These are phyloP conservation scores for Agelas oroides DNA, from an alignment of 37 sponge, comb jelly and placozoan genomes.

Conservation along the genomic window DNA sequence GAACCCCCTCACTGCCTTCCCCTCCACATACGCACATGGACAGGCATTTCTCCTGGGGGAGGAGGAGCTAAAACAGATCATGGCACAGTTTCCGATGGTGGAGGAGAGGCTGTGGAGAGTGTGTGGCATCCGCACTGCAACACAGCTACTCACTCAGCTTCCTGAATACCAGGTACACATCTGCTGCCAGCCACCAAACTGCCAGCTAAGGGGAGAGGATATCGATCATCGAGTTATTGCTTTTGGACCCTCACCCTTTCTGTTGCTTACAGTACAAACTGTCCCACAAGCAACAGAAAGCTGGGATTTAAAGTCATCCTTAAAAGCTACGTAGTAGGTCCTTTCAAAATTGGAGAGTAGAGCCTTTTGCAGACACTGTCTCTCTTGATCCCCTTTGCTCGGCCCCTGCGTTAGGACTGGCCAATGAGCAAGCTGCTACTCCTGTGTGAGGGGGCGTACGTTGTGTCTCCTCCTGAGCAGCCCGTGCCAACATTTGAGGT, in stretches of 20 bases:
- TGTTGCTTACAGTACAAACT: too few relatives aligned
- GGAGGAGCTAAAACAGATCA: slow-evolving; percentile 51
- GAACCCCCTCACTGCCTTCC: background rate
- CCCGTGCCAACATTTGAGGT: slow-evolving; percentile 55
- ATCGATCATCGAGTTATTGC: too few relatives aligned
- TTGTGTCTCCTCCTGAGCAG: slow-evolving; percentile 31
- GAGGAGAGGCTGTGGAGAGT: slow-evolving; percentile 87
- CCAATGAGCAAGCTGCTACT: slow-evolving; percentile 51
- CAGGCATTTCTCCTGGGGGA: slow-evolving; percentile 73
- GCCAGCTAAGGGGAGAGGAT: too few relatives aligned
- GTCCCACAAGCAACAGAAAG: too few relatives aligned
- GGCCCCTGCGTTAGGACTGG: slow-evolving; percentile 51
- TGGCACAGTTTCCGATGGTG: slow-evolving; percentile 71
- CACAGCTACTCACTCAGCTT: slow-evolving; percentile 57
- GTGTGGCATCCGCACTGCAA: slow-evolving; percentile 76
- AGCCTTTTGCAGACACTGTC: too few relatives aligned
- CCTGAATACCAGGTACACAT: slow-evolving; percentile 74
- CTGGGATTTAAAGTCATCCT: too few relatives aligned
- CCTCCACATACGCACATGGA: background rate
- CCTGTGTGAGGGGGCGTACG: slow-evolving; percentile 55
- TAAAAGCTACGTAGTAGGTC: too few relatives aligned
- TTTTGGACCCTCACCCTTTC: too few relatives aligned
- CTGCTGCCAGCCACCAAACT: background rate
- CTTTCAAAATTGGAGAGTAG: too few relatives aligned
- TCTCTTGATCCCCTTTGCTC: too few relatives aligned